Evolutionary conservation across 2,113 vertebrate genomes (phyloP), one percentile per base, ranked within the genome.

Genomic region (Peucedramus taeniatus): DNA sequence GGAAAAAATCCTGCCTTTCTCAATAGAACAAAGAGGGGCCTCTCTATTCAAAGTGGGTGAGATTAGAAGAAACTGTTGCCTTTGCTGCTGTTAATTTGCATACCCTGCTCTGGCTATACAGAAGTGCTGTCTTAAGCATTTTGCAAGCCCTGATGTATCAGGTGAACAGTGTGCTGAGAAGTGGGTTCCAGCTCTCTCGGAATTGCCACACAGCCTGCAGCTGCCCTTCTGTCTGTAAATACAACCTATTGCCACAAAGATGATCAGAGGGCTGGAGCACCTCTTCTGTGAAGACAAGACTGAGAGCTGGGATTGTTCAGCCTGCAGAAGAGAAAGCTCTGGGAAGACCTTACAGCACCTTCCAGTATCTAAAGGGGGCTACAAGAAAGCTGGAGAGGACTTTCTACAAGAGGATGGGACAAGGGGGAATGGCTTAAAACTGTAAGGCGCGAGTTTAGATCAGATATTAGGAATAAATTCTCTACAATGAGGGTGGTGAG

Each of bases 1-100:
- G 66, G 91, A 42, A 88, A 64, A 94, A 95, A 74, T 45, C 87
- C 39, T 77, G 84, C 71, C 50, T 96, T 94, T 94, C 69, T 93
- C 44, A 54, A 9, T 10, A 27, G 71, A 92, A 95, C 93, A 94
- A 92, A 94, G 92, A 90, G 64, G 54, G 83, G 47, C 93, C 90
- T 95, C 87, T 76, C 87, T 51, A 21, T 74, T 37, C 75, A 71
- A 47, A 83, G 64, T 83, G 84, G 47, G 64, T 45, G 78, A 95
- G 90, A 92, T 95, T 90, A 96, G 93, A 86, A 74, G 87, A 70
- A 95, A 93, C 85, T 90, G 93, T 96, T 94, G 91, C 89, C 82
- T 81, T 89, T 2, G 10, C 72, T 95, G 82, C 51, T 69, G 71
- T 61, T 50, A 23, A 95, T 94, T 92, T 94, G 93, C 93, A 90